Conservation (phyloP, 1,140 invertebrate species). For the Drosophila orosa region DNA sequence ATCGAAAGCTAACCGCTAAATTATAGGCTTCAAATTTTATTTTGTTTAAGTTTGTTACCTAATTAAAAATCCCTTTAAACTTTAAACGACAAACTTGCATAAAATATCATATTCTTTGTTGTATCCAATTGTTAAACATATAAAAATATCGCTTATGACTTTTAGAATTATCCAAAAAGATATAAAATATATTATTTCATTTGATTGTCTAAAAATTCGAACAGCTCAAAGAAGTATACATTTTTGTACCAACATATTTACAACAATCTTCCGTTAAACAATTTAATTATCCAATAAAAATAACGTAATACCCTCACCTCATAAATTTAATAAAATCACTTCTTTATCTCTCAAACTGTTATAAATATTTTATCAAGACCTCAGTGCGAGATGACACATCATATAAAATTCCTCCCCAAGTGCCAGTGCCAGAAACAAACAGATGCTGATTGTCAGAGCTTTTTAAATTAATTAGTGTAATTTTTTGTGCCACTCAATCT, state of each 20-base stretch:
- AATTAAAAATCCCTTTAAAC: too few relatives aligned
- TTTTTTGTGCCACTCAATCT: conserved; percentile 48
- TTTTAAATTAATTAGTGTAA: conserved; percentile 77
- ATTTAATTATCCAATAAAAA: neutral
- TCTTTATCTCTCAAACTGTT: too few relatives aligned
- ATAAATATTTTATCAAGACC: conserved; percentile 10
- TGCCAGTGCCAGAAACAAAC: conserved; percentile 16
- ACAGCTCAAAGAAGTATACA: neutral
- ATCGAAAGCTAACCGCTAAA: neutral
- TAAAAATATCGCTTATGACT: too few relatives aligned
- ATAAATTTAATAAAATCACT: neutral
- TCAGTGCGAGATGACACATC: conserved; percentile 9
- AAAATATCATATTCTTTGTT: too few relatives aligned
- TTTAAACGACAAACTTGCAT: too few relatives aligned
- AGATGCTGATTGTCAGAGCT: conserved; percentile 64
- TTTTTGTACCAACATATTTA: neutral
- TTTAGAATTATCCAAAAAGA: too few relatives aligned
- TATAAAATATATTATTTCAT: too few relatives aligned
- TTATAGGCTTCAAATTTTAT: too few relatives aligned
- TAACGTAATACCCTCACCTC: neutral
- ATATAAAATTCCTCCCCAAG: conserved; percentile 16
- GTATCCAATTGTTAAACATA: too few relatives aligned
- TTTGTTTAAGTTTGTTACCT: too few relatives aligned
- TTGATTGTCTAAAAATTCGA: too few relatives aligned
- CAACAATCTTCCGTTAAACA: neutral